Evolutionary conservation across 2,888 invertebrate species (phyloP).

Genomic region (Patella ulyssiponensis): DNA sequence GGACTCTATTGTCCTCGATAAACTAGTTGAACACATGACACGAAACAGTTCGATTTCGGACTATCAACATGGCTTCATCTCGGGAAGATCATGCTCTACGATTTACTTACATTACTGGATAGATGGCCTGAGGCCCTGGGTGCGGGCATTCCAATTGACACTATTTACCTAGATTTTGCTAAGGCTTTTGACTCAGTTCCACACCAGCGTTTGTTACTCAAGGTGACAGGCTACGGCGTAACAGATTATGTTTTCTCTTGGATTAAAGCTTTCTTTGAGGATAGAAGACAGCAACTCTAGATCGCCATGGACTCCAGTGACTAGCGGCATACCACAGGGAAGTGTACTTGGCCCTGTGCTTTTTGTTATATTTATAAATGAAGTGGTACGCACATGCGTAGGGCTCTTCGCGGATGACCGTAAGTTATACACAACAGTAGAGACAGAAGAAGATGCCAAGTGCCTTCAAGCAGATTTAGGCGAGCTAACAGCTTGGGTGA

Average conservation of each 20-base stretch:
- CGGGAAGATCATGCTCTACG: conserved; percentile 7
- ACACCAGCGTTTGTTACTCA: conserved; percentile 14
- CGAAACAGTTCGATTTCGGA: neutral
- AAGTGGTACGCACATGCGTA: no score
- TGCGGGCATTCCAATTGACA: conserved; percentile 7
- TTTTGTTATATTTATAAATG: no score
- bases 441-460: no score
- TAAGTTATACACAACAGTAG: no score
- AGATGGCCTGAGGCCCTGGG: conserved; percentile 17
- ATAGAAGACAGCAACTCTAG: neutral
- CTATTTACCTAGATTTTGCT: neutral
- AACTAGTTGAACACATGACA: conserved; percentile 11
- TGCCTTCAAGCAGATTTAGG: no score
- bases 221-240: conserved; percentile 13
- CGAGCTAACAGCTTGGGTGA: no score
- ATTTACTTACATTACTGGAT: conserved; percentile 18
- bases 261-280: conserved; percentile 8
- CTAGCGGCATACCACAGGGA: no score
- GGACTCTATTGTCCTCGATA: conserved; percentile 18
- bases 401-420: no score
- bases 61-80: conserved; percentile 22
- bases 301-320: no score
- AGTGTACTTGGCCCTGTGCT: no score
- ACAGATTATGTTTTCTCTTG: conserved; percentile 11
- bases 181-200: conserved; percentile 15